Conservation (phyloP, 1,140 invertebrate species). For the Euglossa dilemma region DNA sequence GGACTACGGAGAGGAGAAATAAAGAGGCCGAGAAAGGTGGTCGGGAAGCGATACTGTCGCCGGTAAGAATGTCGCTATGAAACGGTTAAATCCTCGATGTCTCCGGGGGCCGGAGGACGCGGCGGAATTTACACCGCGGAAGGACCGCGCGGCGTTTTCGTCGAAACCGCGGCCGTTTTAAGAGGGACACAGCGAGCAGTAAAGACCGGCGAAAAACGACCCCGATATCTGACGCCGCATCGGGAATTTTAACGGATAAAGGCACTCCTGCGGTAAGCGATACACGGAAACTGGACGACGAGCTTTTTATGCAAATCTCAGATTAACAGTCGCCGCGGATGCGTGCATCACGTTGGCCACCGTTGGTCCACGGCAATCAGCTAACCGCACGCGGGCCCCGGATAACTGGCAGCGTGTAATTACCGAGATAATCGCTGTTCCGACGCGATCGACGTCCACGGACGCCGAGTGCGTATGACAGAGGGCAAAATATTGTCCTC, state of each 20-base stretch:
- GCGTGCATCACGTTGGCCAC: not conserved
- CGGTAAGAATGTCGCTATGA: not conserved
- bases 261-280: slow-evolving; percentile 25
- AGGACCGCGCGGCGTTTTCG: not conserved
- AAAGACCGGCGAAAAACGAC: slow-evolving; percentile 17
- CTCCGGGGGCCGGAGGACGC: too few relatives aligned
- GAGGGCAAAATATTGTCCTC: too few relatives aligned
- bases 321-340: slow-evolving; percentile 1
- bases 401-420: slow-evolving; percentile 53
- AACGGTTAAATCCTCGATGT: not conserved
- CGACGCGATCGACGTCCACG: not conserved
- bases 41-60: not conserved
- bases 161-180: slow-evolving; percentile 15
- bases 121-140: slow-evolving; percentile 4
- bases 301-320: slow-evolving; percentile 53
- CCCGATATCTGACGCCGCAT: not conserved
- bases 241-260: slow-evolving; percentile 55
- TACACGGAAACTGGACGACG: slow-evolving; percentile 6
- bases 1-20: too few relatives aligned
- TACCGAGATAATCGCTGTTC: slow-evolving; percentile 19
- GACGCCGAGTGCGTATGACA: too few relatives aligned
- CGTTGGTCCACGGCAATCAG: slow-evolving; percentile 20
- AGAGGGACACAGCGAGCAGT: not conserved
- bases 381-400: not conserved
- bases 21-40: too few relatives aligned